Conservation (phyloP, 1,140 invertebrate species). For the Conus ventricosus region DNA sequence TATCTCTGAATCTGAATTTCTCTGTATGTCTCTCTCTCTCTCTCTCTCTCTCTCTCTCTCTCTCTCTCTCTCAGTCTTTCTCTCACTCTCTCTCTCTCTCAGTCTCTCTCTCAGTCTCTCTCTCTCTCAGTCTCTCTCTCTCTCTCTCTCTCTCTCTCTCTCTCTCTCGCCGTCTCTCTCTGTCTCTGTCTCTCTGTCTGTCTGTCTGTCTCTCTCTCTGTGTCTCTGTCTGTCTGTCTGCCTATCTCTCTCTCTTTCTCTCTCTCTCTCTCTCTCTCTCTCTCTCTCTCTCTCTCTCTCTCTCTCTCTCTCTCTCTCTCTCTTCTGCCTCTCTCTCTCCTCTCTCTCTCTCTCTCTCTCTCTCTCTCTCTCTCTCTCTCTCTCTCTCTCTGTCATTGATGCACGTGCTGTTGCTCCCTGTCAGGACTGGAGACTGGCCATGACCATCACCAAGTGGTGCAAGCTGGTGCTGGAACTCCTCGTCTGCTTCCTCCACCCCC, state of each 20-base stretch:
- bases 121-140: neutral
- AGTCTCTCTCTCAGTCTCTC: too few species aligned
- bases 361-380: neutral
- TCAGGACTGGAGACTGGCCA: constrained; percentile 60
- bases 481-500: constrained; percentile 63
- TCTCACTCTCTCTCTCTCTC: too few species aligned
- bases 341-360: too few species aligned
- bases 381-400: neutral
- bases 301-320: neutral
- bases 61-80: too few species aligned
- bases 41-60: too few species aligned
- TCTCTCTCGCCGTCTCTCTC: neutral
- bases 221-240: neutral
- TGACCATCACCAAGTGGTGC: constrained; percentile 52
- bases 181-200: neutral
- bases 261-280: constrained; percentile 6
- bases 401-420: too few species aligned
- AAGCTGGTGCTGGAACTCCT: constrained; percentile 57
- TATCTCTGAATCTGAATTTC: too few species aligned
- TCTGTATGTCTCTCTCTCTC: too few species aligned
- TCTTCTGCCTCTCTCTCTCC: neutral
- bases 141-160: neutral
- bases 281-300: neutral
- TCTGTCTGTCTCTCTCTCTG: neutral
- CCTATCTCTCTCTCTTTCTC: neutral